These are phyloP conservation scores for Stichopus horrens DNA, from an alignment of 53 echinoderm and acorn worm genomes.

Conservation along the genomic window DNA sequence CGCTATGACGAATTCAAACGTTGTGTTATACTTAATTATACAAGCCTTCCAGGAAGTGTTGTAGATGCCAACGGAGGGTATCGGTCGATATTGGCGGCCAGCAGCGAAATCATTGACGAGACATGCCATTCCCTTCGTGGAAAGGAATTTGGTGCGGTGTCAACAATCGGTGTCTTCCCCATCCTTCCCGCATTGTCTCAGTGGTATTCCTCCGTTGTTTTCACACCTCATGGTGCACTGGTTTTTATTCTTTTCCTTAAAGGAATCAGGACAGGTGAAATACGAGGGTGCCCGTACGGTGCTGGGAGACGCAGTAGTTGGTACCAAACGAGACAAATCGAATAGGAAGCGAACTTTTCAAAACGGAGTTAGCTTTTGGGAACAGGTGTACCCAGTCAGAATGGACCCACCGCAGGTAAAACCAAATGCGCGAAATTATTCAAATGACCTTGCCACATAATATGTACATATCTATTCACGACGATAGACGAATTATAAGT, in stretches of 20 bases:
- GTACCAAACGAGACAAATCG: neutral
- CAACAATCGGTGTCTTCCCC: constrained; percentile 1
- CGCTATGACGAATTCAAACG: neutral
- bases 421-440: neutral
- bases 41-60: neutral
- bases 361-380: neutral
- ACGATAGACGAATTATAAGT: neutral
- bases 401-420: neutral
- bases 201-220: constrained; percentile 24
- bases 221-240: constrained; percentile 28
- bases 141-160: constrained; percentile 23
- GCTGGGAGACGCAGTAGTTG: constrained; percentile 27
- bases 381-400: constrained; percentile 22
- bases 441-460: neutral
- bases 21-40: neutral
- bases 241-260: constrained; percentile 7
- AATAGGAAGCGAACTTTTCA: neutral
- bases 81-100: constrained; percentile 3
- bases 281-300: constrained; percentile 16
- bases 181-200: constrained; percentile 4
- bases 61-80: constrained; percentile 37
- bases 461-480: neutral
- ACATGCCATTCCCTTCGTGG: constrained; percentile 17
- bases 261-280: constrained; percentile 17
- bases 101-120: neutral